Evolutionary conservation across 1,140 invertebrate genomes (phyloP).

Genomic region (Orchesella cincta): DNA sequence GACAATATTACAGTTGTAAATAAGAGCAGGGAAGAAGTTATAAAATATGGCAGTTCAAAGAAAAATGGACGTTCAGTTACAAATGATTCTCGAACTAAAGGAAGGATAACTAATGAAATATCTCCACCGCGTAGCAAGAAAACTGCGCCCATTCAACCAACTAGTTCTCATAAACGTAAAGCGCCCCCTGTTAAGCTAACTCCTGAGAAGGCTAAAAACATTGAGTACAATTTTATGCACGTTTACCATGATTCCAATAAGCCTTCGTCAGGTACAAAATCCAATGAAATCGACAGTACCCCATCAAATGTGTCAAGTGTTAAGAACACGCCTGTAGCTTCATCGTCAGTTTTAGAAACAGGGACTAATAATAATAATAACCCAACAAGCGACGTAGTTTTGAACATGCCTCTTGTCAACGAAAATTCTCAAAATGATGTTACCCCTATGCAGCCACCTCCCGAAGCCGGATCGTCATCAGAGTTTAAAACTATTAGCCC

Average conservation of each 20-base stretch:
- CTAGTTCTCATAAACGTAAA: background rate
- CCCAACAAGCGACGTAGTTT: background rate
- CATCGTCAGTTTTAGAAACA: background rate
- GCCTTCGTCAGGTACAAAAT: background rate
- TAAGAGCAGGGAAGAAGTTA: background rate
- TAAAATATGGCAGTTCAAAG: background rate
- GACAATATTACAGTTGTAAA: background rate
- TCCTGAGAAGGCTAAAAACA: slow-evolving; percentile 10
- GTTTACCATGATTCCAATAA: background rate
- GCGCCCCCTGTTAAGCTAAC: background rate
- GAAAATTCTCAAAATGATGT: slow-evolving; percentile 1
- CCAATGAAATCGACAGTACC: background rate
- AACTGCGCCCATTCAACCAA: background rate
- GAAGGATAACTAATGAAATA: no score
- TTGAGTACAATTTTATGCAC: background rate
- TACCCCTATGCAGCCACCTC: slow-evolving; percentile 7
- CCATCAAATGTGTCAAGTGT: background rate
- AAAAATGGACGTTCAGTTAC: background rate
- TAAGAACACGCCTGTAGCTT: background rate
- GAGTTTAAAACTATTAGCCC: slow-evolving; percentile 1
- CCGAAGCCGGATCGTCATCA: background rate
- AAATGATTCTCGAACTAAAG: no score
- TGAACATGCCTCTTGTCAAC: background rate
- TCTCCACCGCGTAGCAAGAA: background rate
- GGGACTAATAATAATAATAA: background rate